These are phyloP conservation scores for Cheumatopsyche charites DNA, from an alignment of 1,140 invertebrate species.

Conservation along the genomic window DNA sequence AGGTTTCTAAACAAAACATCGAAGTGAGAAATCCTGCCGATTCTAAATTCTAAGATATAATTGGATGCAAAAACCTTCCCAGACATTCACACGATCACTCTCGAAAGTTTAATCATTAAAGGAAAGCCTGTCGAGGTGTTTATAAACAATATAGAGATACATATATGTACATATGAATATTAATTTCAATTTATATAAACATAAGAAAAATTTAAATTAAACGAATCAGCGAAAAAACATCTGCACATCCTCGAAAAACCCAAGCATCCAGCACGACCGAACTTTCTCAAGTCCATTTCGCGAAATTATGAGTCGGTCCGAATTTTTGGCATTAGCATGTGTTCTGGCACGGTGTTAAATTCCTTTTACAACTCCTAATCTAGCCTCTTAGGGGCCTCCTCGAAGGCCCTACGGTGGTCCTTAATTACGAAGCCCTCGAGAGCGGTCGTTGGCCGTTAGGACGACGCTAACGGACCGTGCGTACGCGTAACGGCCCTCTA, in stretches of 20 bases:
- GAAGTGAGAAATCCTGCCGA: too few species aligned
- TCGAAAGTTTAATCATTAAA: too few species aligned
- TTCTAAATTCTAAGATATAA: too few species aligned
- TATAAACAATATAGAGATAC: too few species aligned
- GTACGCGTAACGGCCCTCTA: conserved; percentile 8
- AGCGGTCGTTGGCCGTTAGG: conserved; percentile 13
- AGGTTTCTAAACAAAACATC: too few species aligned
- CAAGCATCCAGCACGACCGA: neutral
- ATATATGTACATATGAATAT: too few species aligned
- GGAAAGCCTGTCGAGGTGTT: too few species aligned
- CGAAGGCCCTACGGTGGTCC: conserved; percentile 36
- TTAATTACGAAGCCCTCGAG: conserved; percentile 48
- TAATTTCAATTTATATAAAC: too few species aligned
- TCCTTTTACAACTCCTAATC: conserved; percentile 43
- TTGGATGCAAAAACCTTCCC: too few species aligned
- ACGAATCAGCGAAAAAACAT: neutral
- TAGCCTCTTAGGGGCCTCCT: conserved; percentile 37
- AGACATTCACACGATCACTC: too few species aligned
- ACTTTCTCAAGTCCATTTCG: neutral
- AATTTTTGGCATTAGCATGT: conserved; percentile 43
- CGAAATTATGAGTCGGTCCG: neutral
- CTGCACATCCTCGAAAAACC: neutral
- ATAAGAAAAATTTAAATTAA: neutral
- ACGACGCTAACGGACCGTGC: conserved; percentile 22
- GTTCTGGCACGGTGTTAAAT: conserved; percentile 42